Evolutionary conservation across 2,113 vertebrate genomes (phyloP).

Genomic region (Phodopus roborovskii): DNA sequence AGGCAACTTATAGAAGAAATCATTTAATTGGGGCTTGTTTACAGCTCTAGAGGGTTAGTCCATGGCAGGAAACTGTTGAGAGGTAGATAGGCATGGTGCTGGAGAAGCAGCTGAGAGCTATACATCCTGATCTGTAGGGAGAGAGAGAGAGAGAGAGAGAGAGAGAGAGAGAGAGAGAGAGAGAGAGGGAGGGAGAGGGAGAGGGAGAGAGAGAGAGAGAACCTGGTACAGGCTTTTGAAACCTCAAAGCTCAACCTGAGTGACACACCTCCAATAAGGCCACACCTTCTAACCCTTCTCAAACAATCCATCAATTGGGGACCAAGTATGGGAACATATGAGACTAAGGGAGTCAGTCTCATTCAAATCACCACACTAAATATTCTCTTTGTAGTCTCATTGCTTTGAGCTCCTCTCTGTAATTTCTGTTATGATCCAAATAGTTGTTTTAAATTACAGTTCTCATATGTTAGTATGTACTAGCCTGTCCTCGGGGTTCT

Average conservation of each 20-base stretch:
- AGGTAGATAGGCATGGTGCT: not conserved
- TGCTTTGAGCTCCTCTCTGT: conserved; percentile 43
- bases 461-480: not conserved
- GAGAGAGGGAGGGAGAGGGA: no score
- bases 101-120: not conserved
- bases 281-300: not conserved
- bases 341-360: not conserved
- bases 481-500: no score
- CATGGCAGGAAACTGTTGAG: not conserved
- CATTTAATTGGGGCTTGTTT: not conserved
- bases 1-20: not conserved
- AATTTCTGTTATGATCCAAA: not conserved
- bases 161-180: not conserved
- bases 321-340: not conserved
- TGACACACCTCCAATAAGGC: not conserved
- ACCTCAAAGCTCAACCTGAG: no score
- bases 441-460: not conserved
- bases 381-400: not conserved
- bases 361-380: not conserved
- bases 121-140: not conserved
- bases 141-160: not conserved
- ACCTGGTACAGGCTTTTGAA: not conserved
- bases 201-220: not conserved
- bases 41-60: not conserved
- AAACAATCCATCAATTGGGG: not conserved